Evolutionary conservation across 92 coral and sea anemone genomes (phyloP).

Genomic region (Anthopleura xanthogrammica): DNA sequence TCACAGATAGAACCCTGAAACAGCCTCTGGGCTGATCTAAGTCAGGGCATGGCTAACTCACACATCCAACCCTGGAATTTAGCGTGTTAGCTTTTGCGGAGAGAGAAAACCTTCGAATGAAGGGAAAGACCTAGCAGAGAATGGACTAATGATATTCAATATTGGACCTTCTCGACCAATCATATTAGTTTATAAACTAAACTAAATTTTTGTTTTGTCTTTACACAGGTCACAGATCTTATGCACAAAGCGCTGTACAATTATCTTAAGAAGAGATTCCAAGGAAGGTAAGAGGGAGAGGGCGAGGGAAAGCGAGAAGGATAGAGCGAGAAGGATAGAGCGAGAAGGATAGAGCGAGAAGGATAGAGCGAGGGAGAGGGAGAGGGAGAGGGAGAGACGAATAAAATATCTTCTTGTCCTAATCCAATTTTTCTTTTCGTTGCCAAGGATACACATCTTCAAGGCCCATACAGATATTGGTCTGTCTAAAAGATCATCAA

Average conservation of each 20-base stretch:
- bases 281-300: slow-evolving; percentile 67
- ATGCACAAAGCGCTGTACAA: slow-evolving; percentile 98
- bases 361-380: neutral
- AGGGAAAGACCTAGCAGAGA: too few relatives aligned
- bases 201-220: neutral
- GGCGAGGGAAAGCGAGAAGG: too few relatives aligned
- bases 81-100: too few relatives aligned
- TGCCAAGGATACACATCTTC: slow-evolving; percentile 61
- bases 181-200: neutral
- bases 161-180: too few relatives aligned
- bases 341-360: neutral
- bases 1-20: too few relatives aligned
- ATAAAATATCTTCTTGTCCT: neutral
- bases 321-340: neutral
- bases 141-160: too few relatives aligned
- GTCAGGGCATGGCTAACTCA: too few relatives aligned
- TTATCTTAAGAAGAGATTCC: slow-evolving; percentile 83
- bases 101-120: too few relatives aligned
- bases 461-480: slow-evolving; percentile 88
- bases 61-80: too few relatives aligned
- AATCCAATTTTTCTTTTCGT: neutral
- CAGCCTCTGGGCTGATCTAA: too few relatives aligned
- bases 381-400: neutral
- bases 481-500: slow-evolving; percentile 64
- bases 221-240: slow-evolving; percentile 84